Percentiles rank a stretch among this genome's conserved stretches.
phyloP scores from a whole-genome alignment of 2,113 vertebrate genomes.

The Scalopus aquaticus region DNA sequence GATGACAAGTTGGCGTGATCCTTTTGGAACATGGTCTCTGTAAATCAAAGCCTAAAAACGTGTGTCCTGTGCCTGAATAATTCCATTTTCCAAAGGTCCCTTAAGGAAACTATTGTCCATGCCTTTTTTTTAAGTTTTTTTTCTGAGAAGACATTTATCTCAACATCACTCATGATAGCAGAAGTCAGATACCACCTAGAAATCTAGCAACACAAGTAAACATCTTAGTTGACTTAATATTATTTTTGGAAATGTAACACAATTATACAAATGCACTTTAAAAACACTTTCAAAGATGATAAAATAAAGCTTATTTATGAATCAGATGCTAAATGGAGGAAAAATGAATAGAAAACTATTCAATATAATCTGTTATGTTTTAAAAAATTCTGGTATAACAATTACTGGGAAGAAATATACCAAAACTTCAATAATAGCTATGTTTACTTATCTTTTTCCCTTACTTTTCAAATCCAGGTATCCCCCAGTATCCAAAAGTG shows the following conservation, averaged over 20 bases:
- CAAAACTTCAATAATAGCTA: neutral
- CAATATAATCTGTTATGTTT: neutral
- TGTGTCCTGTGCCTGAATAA: neutral
- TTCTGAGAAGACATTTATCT: neutral
- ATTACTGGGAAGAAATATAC: neutral
- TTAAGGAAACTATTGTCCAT: neutral
- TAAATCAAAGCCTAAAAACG: neutral
- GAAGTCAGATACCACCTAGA: neutral
- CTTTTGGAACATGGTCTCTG: neutral
- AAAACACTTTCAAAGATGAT: neutral
- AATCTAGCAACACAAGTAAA: neutral
- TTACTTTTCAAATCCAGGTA: neutral
- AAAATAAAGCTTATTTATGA: neutral
- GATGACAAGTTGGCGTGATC: neutral
- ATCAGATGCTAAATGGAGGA: neutral
- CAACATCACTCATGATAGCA: neutral
- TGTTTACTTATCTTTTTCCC: neutral
- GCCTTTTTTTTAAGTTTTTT: neutral
- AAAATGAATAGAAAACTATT: neutral
- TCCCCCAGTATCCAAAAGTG: too few relatives aligned
- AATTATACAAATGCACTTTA: neutral
- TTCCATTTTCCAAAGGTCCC: neutral
- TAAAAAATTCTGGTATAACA: neutral
- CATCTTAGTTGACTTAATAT: neutral
- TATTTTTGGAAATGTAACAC: neutral